Conservation (phyloP, 2,113 vertebrate species). For the Scolopax mira region DNA sequence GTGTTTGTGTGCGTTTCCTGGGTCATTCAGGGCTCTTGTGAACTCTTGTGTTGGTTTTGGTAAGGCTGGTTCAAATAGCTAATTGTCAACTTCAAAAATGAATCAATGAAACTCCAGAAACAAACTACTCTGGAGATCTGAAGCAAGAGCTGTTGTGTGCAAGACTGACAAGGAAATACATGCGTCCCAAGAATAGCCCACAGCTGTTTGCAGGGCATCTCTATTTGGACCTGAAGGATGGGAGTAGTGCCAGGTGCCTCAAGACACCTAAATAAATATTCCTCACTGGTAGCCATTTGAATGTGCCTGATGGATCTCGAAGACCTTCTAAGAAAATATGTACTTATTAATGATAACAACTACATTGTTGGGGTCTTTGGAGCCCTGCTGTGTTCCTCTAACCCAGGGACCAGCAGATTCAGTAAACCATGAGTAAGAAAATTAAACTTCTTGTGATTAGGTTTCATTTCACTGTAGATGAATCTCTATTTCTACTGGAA, state of each 20-base stretch:
- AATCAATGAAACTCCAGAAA: not conserved
- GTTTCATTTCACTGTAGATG: not conserved
- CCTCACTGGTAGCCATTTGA: not conserved
- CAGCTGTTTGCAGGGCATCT: not conserved
- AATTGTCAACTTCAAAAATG: not conserved
- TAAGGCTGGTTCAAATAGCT: not conserved
- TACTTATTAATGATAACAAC: not conserved
- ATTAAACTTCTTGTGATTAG: not conserved
- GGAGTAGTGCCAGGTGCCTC: not conserved
- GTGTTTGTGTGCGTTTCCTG: not conserved
- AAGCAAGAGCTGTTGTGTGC: not conserved
- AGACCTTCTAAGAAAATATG: slow-evolving; percentile 9
- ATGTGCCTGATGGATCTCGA: not conserved
- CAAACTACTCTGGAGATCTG: not conserved
- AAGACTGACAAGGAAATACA: not conserved
- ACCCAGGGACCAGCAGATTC: not conserved
- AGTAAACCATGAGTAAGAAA: not conserved
- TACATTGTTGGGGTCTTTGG: not conserved
- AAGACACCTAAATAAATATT: not conserved
- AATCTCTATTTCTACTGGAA: not conserved
- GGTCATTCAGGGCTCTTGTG: not conserved
- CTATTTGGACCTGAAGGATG: not conserved
- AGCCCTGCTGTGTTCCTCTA: not conserved
- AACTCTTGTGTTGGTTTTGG: not conserved
- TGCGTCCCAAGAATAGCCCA: not conserved